Conservation (phyloP, 2,888 invertebrate genomes). For the Tiliacea citrago region DNA sequence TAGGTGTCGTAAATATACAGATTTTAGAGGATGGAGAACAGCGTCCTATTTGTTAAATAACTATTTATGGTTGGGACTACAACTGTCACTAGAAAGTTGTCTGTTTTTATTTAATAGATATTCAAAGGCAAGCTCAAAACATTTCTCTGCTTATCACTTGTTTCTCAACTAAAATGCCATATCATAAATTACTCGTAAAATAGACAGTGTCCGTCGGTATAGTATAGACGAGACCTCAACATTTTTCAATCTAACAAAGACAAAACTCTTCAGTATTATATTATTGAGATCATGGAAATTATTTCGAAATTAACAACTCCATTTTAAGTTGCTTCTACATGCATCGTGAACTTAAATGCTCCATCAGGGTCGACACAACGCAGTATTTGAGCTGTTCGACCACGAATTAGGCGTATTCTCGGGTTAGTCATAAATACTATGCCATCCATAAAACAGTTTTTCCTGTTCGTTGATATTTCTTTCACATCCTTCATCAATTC, state of each 20-base stretch:
- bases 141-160: conserved; percentile 28
- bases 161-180: conserved; percentile 27
- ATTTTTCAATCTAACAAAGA: conserved; percentile 30
- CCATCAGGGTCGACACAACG: conserved; percentile 79
- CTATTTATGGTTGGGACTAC: background rate
- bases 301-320: background rate
- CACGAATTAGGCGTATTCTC: conserved; percentile 71
- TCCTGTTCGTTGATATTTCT: conserved; percentile 83
- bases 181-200: conserved; percentile 43
- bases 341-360: conserved; percentile 78
- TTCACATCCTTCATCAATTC: conserved; percentile 81
- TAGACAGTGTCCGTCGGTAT: conserved; percentile 11
- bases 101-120: conserved; percentile 29
- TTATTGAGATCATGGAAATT: conserved; percentile 51
- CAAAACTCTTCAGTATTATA: conserved; percentile 31
- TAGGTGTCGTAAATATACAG: background rate
- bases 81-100: background rate
- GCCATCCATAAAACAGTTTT: conserved; percentile 85
- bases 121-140: conserved; percentile 46
- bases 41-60: background rate
- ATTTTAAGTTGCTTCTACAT: conserved; percentile 51
- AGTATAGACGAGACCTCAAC: conserved; percentile 21
- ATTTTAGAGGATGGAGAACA: background rate
- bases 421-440: conserved; percentile 86
- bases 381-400: conserved; percentile 76